Percentiles rank a stretch among this genome's conserved stretches.
Evolutionary conservation across 2,113 vertebrate genomes (phyloP).

Genomic region (Silurus asotus): DNA sequence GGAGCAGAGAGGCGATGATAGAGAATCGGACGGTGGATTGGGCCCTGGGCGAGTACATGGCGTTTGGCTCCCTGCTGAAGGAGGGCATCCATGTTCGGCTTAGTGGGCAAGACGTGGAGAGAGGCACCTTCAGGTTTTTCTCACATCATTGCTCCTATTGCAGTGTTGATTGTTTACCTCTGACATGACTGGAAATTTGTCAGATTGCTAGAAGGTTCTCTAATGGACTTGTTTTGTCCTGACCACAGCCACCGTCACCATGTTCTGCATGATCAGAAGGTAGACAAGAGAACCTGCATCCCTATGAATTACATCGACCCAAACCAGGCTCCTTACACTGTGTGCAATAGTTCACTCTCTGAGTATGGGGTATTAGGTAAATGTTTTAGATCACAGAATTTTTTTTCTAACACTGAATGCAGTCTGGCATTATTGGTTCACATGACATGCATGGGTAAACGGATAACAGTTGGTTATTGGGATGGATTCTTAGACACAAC

Average conservation of each 20-base stretch:
- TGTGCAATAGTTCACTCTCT: conserved; percentile 95
- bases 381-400: conserved; percentile 31
- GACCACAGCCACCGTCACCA: conserved; percentile 90
- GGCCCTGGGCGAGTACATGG: conserved; percentile 97
- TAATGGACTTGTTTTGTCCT: background rate
- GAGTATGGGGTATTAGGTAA: conserved; percentile 89
- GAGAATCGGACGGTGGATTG: conserved; percentile 89
- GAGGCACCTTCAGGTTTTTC: conserved; percentile 92
- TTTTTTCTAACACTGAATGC: background rate
- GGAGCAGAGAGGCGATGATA: conserved; percentile 85
- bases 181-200: background rate
- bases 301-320: conserved; percentile 96
- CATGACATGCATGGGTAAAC: background rate
- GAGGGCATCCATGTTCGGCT: conserved; percentile 92
- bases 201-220: background rate
- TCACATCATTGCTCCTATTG: background rate
- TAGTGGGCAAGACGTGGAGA: conserved; percentile 95
- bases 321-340: conserved; percentile 93
- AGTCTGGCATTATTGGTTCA: background rate
- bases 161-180: background rate
- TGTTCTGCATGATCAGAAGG: conserved; percentile 94
- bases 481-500: background rate
- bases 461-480: background rate
- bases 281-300: conserved; percentile 94
- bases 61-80: conserved; percentile 90